Base-by-base conservation (phyloP, 2,888 invertebrate species). In the Ligdia adustata region DNA sequence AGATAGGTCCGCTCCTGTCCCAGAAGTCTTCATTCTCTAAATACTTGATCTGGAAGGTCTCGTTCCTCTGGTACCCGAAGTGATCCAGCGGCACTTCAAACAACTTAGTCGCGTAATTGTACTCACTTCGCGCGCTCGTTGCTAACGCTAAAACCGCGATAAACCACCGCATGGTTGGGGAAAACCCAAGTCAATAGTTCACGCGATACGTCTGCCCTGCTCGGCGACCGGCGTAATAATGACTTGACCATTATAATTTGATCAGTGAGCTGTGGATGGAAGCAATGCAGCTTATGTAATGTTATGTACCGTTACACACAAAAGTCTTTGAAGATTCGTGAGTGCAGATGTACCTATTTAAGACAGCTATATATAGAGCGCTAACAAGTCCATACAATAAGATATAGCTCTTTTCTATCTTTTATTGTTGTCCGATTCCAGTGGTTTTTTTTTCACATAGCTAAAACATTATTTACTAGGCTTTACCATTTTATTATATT, bases 21-120 rank as follows among this genome's bases (percentile, higher is more conserved):
- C 95, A 96, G 74, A 92, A 93, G 0, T 94, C 92, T 50, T 95
- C 94, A 67, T 97, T 97, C 56, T 94, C 88, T 61, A 99, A 88
- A 83, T 98, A 98, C 52, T 95, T 91, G 53, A 96, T 92, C 55
- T 93, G 89, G 72, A 96, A 98, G 0, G 94, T 95, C 34, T 91
- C 91, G 63, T 94, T 94, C 42, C 91, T 91, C 14, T 93, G 88
- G 72, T 95, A 98, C 57, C 94, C 94, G 75, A 98, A 98, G 79
- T 98, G 98, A 78, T 98, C 98, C 37, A 98, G 79, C 69, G 95
- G 95, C 33, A 95, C 92, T 11, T 88, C 84, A 43, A 93, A 91
- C 69, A 63, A 75, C 48, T 86, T 82, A 0, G 84, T 85, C 3
- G 75, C 73, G 44, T 74, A 89, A 13, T 72, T 76, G 45, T 88